These are phyloP conservation scores for Andrena bicolor DNA, from an alignment of 2,888 invertebrate genomes.

Conservation along the genomic window DNA sequence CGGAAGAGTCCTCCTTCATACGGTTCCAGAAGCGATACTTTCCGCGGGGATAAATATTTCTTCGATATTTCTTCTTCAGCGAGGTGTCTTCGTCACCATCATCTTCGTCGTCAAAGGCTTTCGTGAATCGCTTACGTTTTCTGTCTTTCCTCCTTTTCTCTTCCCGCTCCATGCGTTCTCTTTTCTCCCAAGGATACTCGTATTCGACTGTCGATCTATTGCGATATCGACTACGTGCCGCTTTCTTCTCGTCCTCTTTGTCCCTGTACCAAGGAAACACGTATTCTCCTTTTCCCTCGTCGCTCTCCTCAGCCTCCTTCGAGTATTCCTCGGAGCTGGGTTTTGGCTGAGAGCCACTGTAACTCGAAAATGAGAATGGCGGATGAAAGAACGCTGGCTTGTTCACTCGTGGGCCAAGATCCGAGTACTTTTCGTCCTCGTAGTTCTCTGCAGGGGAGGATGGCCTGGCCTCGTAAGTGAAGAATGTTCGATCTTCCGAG, in stretches of 20 bases:
- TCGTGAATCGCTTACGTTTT: slow-evolving; percentile 46
- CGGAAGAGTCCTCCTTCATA: slow-evolving; percentile 39
- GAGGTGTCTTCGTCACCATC: slow-evolving; percentile 59
- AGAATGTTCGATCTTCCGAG: slow-evolving; percentile 71
- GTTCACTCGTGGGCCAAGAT: slow-evolving; percentile 79
- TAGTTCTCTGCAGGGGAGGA: slow-evolving; percentile 79
- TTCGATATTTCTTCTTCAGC: slow-evolving; percentile 25
- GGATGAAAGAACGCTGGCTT: slow-evolving; percentile 81
- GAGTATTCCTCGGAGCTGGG: slow-evolving; percentile 33
- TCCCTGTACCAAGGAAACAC: slow-evolving; percentile 79
- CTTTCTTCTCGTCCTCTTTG: slow-evolving; percentile 43
- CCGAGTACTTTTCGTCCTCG: slow-evolving; percentile 77
- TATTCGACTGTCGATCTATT: slow-evolving; percentile 64
- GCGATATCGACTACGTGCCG: slow-evolving; percentile 59
- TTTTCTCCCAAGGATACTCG: slow-evolving; percentile 83
- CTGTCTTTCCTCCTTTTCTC: slow-evolving; percentile 43
- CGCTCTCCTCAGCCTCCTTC: slow-evolving; percentile 35
- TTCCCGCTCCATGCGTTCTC: slow-evolving; percentile 75
- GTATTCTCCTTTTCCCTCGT: slow-evolving; percentile 65
- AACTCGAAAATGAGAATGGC: slow-evolving; percentile 67
- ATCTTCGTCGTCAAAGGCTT: slow-evolving; percentile 56
- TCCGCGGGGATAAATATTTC: slow-evolving; percentile 70
- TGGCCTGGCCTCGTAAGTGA: slow-evolving; percentile 74
- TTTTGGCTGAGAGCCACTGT: slow-evolving; percentile 18
- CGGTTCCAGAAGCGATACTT: slow-evolving; percentile 55